A percentile compares a stretch with the other conserved stretches of the same genome.
Conservation (phyloP, 2,797 vertebrate genomes). For the Geotria australis region DNA sequence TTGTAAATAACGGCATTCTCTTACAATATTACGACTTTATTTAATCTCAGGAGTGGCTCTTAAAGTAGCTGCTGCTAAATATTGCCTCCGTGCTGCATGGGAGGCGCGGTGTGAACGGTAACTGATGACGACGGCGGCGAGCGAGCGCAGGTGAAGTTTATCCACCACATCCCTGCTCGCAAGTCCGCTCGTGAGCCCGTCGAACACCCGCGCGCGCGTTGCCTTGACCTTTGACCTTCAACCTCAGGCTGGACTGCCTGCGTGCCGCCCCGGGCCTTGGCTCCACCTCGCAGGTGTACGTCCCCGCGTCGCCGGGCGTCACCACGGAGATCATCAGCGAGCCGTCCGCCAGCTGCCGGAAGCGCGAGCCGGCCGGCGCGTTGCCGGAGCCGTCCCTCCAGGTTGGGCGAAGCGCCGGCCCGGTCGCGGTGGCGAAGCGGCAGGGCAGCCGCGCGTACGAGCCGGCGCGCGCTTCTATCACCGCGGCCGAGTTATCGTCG, state of each 20-base stretch:
- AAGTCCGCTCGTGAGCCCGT: too few species aligned
- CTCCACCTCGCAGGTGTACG: neutral
- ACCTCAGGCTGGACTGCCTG: neutral
- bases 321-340: neutral
- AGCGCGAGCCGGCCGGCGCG: neutral
- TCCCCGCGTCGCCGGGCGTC: neutral
- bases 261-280: neutral
- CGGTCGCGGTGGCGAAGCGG: neutral
- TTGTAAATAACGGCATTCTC: too few species aligned
- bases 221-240: slow-evolving; percentile 1
- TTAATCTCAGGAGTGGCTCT: too few species aligned
- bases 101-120: too few species aligned
- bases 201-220: neutral
- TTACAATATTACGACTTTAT: too few species aligned
- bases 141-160: too few species aligned
- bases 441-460: neutral
- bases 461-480: neutral
- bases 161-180: too few species aligned
- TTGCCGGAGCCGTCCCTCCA: neutral
- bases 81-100: too few species aligned
- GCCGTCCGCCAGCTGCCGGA: neutral
- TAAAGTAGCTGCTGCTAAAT: too few species aligned
- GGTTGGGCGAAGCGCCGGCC: neutral
- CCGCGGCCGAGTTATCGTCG: neutral
- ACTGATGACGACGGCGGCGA: too few species aligned